phyloP scores from a whole-genome alignment of 2,113 vertebrate genomes.

The Onychostruthus taczanowskii region DNA sequence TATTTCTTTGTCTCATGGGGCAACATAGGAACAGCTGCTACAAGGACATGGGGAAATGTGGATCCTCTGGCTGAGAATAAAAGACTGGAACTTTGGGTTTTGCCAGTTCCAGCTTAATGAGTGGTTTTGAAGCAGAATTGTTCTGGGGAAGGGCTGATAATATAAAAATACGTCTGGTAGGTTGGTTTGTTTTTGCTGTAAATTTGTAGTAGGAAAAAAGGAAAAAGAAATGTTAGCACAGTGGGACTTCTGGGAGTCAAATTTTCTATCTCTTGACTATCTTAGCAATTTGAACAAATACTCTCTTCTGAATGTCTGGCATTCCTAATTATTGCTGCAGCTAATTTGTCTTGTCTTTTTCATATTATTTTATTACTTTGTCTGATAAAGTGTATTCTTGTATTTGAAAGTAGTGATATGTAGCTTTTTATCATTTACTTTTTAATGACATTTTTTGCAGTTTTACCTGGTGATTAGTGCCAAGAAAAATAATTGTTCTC shows the following conservation, averaged over 20 bases:
- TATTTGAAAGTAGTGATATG: background rate
- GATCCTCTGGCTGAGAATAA: background rate
- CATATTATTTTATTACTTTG: background rate
- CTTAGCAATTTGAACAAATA: background rate
- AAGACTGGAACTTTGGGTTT: background rate
- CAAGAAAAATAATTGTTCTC: background rate
- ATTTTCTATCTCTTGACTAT: background rate
- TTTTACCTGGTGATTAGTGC: background rate
- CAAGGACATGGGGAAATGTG: background rate
- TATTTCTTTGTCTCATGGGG: background rate
- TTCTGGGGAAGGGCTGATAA: background rate
- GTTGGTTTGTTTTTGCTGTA: background rate
- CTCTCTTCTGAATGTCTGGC: background rate
- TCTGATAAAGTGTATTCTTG: background rate
- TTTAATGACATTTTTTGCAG: background rate
- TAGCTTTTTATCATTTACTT: background rate
- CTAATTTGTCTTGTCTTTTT: background rate
- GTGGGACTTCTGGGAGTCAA: background rate
- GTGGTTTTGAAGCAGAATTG: background rate
- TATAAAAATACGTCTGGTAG: background rate
- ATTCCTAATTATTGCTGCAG: background rate
- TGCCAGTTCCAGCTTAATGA: background rate
- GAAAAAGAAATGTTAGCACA: background rate
- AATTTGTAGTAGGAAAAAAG: background rate
- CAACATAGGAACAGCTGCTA: accelerated